A percentile compares a stretch with the other conserved stretches of the same genome.
Conservation (phyloP, 2,113 vertebrate species). For the Boulengeromyrus knoepffleri region DNA sequence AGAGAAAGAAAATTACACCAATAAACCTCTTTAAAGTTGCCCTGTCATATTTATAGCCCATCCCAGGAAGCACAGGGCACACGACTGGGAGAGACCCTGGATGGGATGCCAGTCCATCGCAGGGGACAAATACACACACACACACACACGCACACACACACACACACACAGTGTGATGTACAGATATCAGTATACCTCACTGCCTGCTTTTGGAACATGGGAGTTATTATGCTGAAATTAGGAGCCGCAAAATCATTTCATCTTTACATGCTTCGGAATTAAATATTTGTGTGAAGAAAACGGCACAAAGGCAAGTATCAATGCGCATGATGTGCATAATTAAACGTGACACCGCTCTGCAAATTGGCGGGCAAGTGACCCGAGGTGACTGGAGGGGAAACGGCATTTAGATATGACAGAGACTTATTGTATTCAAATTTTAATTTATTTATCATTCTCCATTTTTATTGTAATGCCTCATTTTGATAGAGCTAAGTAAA, state of each 20-base stretch:
- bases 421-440: not conserved
- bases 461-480: not conserved
- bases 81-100: not conserved
- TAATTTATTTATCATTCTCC: not conserved
- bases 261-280: not conserved
- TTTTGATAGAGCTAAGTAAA: not conserved
- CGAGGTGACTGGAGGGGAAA: not conserved
- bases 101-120: not conserved
- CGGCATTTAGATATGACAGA: not conserved
- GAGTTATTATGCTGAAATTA: not conserved
- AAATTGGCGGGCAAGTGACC: not conserved
- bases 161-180: not conserved
- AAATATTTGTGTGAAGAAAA: not conserved
- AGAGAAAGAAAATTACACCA: not conserved
- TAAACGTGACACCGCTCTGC: not conserved
- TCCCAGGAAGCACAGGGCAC: not conserved
- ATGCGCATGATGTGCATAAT: not conserved
- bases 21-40: not conserved
- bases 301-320: not conserved
- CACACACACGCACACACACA: not conserved
- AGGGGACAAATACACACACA: not conserved
- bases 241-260: not conserved
- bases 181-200: not conserved
- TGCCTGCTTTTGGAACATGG: not conserved
- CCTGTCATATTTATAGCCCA: not conserved